A percentile compares a stretch with the other conserved stretches of the same genome.
Conservation (phyloP, 2,888 invertebrate species). For the Ectemnius lituratus region DNA sequence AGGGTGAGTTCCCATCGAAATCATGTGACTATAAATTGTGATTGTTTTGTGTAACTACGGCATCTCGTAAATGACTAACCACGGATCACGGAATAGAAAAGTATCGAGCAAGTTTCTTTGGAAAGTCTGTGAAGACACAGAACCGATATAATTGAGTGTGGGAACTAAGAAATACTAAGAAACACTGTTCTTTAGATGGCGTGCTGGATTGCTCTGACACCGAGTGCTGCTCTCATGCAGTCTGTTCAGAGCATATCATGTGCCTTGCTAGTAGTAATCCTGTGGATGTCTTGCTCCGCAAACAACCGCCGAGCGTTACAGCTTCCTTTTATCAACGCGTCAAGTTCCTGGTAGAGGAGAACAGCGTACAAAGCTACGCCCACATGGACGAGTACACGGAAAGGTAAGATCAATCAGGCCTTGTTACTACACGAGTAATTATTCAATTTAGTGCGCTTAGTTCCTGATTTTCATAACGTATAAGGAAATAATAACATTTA, state of each 20-base stretch:
- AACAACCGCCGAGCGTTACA: constrained; percentile 97
- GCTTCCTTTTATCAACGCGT: constrained; percentile 98
- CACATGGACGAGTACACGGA: constrained; percentile 98
- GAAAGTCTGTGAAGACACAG: too few relatives aligned
- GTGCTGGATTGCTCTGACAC: constrained; percentile 99
- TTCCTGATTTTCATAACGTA: constrained; percentile 53
- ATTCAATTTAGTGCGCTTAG: constrained; percentile 56
- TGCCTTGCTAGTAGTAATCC: constrained; percentile 98
- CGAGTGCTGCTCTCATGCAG: constrained; percentile 95
- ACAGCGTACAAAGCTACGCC: constrained; percentile 98
- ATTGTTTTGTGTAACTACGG: too few relatives aligned
- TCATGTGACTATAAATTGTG: too few relatives aligned
- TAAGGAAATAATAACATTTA: constrained; percentile 47
- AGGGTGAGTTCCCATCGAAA: constrained; percentile 83
- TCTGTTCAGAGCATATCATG: constrained; percentile 94
- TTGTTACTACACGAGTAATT: constrained; percentile 41
- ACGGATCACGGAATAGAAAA: background rate
- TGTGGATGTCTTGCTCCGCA: constrained; percentile 95
- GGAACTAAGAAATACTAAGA: constrained; percentile 16
- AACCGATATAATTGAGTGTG: too few relatives aligned
- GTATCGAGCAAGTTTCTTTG: background rate
- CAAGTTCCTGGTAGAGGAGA: constrained; percentile 98
- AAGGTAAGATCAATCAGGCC: constrained; percentile 86
- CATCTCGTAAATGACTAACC: background rate
- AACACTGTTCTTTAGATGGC: constrained; percentile 85